phyloP scores from a whole-genome alignment of 1,140 invertebrate genomes.

The Ceratosolen fusciceps region DNA sequence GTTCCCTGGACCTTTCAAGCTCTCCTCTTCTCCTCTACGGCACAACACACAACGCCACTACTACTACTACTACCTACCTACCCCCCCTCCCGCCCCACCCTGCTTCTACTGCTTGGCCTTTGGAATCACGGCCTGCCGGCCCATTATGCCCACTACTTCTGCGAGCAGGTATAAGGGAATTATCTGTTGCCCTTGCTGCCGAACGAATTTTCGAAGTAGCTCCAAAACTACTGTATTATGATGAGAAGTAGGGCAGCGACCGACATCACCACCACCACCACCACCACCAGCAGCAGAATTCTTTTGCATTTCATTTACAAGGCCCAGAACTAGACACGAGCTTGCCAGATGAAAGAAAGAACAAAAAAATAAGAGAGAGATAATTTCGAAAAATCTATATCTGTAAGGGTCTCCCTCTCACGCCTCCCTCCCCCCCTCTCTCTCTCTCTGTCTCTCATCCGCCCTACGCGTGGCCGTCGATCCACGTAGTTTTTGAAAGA shows the following conservation, averaged over 20 bases:
- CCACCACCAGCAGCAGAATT: too few relatives aligned
- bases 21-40: too few relatives aligned
- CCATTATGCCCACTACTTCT: not conserved
- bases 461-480: too few relatives aligned
- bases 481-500: not conserved
- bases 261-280: too few relatives aligned
- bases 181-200: not conserved
- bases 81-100: too few relatives aligned
- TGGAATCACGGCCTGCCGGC: not conserved
- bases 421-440: not conserved
- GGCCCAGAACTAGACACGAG: not conserved
- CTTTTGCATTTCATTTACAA: not conserved
- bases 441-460: too few relatives aligned
- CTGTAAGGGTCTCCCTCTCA: too few relatives aligned
- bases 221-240: slow-evolving; percentile 7
- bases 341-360: too few relatives aligned
- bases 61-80: too few relatives aligned
- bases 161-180: slow-evolving; percentile 13
- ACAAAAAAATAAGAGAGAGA: not conserved
- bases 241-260: not conserved
- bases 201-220: not conserved
- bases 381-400: not conserved
- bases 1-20: not conserved
- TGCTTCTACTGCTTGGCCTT: too few relatives aligned
- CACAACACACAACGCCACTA: too few relatives aligned